A percentile compares a stretch with the other conserved stretches of the same genome.
Conservation (phyloP, 2,113 vertebrate species). For the Ceratotherium simum region DNA sequence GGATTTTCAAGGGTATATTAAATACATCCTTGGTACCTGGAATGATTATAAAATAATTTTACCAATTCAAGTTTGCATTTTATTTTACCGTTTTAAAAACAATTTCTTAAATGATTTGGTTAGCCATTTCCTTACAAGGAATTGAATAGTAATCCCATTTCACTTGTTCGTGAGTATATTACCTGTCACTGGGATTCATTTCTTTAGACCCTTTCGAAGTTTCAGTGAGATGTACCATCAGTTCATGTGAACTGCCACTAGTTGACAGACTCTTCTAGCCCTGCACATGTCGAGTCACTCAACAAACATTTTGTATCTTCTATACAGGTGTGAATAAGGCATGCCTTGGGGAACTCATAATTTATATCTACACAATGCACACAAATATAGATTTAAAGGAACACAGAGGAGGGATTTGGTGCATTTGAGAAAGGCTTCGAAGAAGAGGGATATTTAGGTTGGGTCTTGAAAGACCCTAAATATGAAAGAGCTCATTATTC, state of each 20-base stretch:
- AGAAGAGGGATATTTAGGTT: neutral
- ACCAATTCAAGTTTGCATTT: neutral
- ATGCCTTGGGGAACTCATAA: neutral
- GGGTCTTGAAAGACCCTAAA: neutral
- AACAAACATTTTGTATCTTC: neutral
- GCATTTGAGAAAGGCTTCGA: neutral
- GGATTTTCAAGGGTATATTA: neutral
- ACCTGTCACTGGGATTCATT: neutral
- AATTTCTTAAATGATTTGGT: neutral
- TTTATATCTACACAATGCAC: neutral
- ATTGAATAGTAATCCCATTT: neutral
- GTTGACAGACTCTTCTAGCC: neutral
- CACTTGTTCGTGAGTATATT: neutral
- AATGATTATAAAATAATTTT: neutral
- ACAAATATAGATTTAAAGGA: neutral
- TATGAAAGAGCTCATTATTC: neutral
- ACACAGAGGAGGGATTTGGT: neutral
- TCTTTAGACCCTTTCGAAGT: neutral
- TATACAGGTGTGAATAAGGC: neutral
- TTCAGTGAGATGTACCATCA: neutral
- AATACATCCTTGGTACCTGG: neutral
- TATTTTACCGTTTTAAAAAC: neutral
- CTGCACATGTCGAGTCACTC: neutral
- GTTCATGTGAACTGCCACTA: neutral
- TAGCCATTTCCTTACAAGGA: neutral